A percentile compares a stretch with the other conserved stretches of the same genome.
These are phyloP conservation scores for Thalpophila matura DNA, from an alignment of 2,888 invertebrate species.

Conservation along the genomic window DNA sequence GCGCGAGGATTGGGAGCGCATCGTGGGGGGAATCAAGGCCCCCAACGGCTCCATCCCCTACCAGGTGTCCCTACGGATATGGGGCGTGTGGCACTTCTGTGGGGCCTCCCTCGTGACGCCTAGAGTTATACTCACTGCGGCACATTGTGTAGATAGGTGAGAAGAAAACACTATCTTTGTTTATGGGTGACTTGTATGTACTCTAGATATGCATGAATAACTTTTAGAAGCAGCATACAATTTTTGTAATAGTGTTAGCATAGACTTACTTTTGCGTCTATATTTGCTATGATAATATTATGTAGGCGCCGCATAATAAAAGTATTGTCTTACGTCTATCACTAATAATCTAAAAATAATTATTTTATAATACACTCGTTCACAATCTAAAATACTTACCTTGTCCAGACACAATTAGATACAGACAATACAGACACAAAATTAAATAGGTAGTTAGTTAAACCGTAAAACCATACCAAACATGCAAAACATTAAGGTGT, in stretches of 20 bases:
- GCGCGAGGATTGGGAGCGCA: slow-evolving; percentile 83
- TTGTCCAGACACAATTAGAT: no score
- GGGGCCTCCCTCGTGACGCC: slow-evolving; percentile 91
- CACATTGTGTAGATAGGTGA: slow-evolving; percentile 90
- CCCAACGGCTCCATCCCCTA: slow-evolving; percentile 88
- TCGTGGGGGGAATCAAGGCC: slow-evolving; percentile 90
- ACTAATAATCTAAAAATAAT: no score
- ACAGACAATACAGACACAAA: no score
- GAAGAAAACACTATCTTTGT: accelerated
- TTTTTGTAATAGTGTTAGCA: no score
- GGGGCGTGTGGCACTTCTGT: slow-evolving; percentile 90
- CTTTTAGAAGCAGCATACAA: background rate
- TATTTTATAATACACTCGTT: no score
- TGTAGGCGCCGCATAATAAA: slow-evolving; percentile 10
- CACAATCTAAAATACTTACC: no score
- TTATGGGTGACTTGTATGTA: no score
- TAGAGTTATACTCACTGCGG: slow-evolving; percentile 89
- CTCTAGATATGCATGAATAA: background rate
- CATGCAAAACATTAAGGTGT: no score
- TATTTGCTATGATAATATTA: slow-evolving; percentile 12
- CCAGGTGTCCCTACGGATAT: slow-evolving; percentile 87
- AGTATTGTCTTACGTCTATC: no score
- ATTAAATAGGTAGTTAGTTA: no score
- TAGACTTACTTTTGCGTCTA: background rate
- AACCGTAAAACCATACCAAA: no score